phyloP scores from a whole-genome alignment of 2,113 vertebrate species.

The Camelus bactrianus region DNA sequence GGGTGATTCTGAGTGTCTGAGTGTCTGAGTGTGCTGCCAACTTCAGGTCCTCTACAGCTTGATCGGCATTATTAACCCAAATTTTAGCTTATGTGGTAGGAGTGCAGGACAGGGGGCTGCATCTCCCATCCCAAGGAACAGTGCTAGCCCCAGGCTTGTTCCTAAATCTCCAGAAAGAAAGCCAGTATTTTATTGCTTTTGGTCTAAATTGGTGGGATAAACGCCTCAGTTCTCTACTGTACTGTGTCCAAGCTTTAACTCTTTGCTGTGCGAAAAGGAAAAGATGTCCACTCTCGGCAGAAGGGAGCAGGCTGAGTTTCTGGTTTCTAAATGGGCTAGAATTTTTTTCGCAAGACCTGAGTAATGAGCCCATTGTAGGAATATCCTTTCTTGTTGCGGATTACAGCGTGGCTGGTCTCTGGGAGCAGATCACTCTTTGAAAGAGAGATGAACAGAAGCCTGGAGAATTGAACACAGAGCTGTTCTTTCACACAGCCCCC shows the following conservation, averaged over 20 bases:
- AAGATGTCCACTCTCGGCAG: background rate
- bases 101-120: background rate
- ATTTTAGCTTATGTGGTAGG: background rate
- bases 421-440: background rate
- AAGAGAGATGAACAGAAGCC: background rate
- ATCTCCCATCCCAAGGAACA: background rate
- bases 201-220: background rate
- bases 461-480: background rate
- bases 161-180: slow-evolving; percentile 6
- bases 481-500: background rate
- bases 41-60: background rate
- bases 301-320: background rate
- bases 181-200: background rate
- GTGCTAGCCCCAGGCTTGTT: background rate
- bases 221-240: background rate
- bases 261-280: background rate
- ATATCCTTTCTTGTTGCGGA: background rate
- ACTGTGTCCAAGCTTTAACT: background rate
- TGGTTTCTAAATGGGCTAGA: background rate
- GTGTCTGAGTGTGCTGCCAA: background rate
- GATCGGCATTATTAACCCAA: background rate
- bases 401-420: background rate
- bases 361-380: background rate
- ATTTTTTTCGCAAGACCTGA: background rate
- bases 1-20: too few relatives aligned